Evolutionary conservation across 2,797 vertebrate species (phyloP).

Genomic region (Propithecus perrieri): DNA sequence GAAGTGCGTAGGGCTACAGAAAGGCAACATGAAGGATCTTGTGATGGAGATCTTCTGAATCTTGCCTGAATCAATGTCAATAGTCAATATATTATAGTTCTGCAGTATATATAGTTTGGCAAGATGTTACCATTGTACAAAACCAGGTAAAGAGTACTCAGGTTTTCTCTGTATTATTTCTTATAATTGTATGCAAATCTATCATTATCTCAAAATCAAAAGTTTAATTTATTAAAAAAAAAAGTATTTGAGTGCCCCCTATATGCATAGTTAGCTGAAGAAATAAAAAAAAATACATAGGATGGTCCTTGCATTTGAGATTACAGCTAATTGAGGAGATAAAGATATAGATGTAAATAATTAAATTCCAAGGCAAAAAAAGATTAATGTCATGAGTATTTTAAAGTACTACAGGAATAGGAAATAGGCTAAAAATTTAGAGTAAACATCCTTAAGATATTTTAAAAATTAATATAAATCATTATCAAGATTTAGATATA

Average conservation of each 20-base stretch:
- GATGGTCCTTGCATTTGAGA: neutral
- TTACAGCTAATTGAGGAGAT: neutral
- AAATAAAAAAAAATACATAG: neutral
- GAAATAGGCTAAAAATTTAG: neutral
- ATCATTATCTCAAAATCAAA: neutral
- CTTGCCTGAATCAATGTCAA: neutral
- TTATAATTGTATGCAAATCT: neutral
- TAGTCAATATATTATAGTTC: neutral
- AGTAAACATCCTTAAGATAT: neutral
- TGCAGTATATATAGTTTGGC: neutral
- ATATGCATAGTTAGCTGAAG: neutral
- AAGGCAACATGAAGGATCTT: neutral
- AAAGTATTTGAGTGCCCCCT: neutral
- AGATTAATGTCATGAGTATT: neutral
- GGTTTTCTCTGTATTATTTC: neutral
- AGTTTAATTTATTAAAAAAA: neutral
- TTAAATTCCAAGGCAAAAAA: neutral
- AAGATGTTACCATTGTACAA: neutral
- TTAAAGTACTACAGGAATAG: neutral
- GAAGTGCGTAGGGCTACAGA: neutral
- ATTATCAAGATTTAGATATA: neutral
- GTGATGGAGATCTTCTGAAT: neutral
- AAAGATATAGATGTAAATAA: constrained; percentile 21
- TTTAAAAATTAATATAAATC: neutral
- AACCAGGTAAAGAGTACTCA: neutral